A percentile compares a stretch with the other conserved stretches of the same genome.
Conservation (phyloP, 64 coral and sea anemone species). For the Dendrophyllia cribrosa region DNA sequence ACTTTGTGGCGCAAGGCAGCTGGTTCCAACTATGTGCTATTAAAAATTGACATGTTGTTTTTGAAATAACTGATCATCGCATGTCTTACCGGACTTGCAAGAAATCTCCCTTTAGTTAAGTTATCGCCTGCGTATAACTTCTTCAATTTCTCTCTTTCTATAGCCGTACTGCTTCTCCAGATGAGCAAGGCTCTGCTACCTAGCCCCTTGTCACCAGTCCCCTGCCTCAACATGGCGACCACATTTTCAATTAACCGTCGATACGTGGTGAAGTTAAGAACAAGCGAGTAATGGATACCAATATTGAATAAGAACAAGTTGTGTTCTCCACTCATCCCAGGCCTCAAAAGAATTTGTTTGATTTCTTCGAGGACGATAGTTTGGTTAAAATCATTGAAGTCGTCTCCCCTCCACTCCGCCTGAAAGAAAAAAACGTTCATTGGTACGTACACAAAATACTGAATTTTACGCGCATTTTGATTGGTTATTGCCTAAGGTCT, state of each 20-base stretch:
- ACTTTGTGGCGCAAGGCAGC: too few relatives aligned
- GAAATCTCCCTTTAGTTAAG: slow-evolving; percentile 41
- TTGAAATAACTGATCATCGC: too few relatives aligned
- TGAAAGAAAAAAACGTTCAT: background rate
- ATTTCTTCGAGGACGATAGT: slow-evolving; percentile 46
- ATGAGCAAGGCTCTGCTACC: background rate
- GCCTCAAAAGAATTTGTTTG: slow-evolving; percentile 10
- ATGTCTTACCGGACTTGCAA: slow-evolving; percentile 48
- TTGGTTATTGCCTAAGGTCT: too few relatives aligned
- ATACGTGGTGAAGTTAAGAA: slow-evolving; percentile 64
- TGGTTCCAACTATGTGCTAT: too few relatives aligned
- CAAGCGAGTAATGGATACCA: slow-evolving; percentile 61
- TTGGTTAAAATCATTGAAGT: slow-evolving; percentile 59
- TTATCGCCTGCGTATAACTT: slow-evolving; percentile 39
- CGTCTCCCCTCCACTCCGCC: slow-evolving; percentile 55
- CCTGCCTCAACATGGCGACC: slow-evolving; percentile 1
- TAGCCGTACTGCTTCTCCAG: slow-evolving; percentile 62
- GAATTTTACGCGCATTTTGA: too few relatives aligned
- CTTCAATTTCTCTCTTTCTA: slow-evolving; percentile 38
- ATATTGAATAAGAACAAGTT: slow-evolving; percentile 66
- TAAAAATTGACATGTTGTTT: too few relatives aligned
- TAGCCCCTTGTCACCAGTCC: background rate
- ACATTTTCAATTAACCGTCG: slow-evolving; percentile 51
- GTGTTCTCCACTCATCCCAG: slow-evolving; percentile 34
- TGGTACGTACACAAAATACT: background rate